Conservation (phyloP, 2,113 vertebrate genomes). For the Sinocyclocheilus grahami region DNA sequence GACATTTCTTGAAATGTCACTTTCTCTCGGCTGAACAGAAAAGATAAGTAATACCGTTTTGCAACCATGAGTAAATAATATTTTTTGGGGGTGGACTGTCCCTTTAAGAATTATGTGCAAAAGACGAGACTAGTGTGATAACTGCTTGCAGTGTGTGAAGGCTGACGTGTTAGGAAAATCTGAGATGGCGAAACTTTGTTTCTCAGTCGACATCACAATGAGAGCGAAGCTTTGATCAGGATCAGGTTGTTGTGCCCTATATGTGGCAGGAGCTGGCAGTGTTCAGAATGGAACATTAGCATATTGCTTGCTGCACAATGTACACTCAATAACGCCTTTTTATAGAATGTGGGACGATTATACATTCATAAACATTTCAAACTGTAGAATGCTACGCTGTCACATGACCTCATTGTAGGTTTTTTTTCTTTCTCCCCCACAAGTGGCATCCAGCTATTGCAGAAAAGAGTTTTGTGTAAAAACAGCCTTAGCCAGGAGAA, state of each 20-base stretch:
- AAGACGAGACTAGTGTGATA: background rate
- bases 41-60: background rate
- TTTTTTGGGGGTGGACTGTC: background rate
- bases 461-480: too few species aligned
- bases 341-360: too few species aligned
- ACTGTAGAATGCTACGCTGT: background rate
- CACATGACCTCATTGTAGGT: background rate
- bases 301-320: background rate
- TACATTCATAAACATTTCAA: background rate
- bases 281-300: slow-evolving; percentile 7
- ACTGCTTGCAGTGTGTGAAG: background rate
- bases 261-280: background rate
- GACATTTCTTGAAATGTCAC: background rate
- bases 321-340: background rate
- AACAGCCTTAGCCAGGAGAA: too few species aligned
- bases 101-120: background rate
- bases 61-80: background rate
- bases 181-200: background rate
- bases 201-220: background rate
- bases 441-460: background rate
- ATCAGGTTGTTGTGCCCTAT: background rate
- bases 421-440: too few species aligned
- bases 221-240: slow-evolving; percentile 6
- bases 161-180: slow-evolving; percentile 1
- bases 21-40: too few species aligned